These are phyloP conservation scores for Plutella xylostella DNA, from an alignment of 2,888 invertebrate species.

Conservation along the genomic window DNA sequence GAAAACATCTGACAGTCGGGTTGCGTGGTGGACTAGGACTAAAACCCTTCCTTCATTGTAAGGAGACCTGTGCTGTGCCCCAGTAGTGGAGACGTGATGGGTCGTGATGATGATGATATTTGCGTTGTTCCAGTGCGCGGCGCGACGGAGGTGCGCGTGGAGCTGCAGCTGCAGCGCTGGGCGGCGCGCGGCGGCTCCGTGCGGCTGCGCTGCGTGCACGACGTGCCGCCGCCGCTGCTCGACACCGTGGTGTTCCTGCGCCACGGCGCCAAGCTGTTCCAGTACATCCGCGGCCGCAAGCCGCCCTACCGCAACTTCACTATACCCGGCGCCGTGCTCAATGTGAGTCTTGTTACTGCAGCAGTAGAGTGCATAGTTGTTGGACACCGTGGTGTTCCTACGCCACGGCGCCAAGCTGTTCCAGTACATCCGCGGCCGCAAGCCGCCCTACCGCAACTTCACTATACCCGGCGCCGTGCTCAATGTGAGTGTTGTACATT, in stretches of 20 bases:
- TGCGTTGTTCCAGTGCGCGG: constrained; percentile 43
- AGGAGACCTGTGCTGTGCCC: too few species aligned
- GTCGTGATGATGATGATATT: too few species aligned
- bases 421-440: constrained; percentile 82
- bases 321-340: constrained; percentile 78
- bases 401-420: constrained; percentile 80
- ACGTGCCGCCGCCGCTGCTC: constrained; percentile 77
- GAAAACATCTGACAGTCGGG: too few species aligned
- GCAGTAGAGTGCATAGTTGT: too few species aligned
- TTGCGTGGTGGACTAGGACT: too few species aligned
- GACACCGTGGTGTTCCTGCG: constrained; percentile 84
- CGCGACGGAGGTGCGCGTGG: constrained; percentile 71
- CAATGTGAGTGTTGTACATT: constrained; percentile 86
- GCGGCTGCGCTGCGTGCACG: constrained; percentile 79
- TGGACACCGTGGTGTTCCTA: constrained; percentile 84
- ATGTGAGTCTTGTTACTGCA: too few species aligned
- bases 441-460: constrained; percentile 78
- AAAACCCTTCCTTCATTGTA: too few species aligned
- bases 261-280: constrained; percentile 80
- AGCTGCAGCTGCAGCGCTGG: constrained; percentile 77
- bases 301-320: constrained; percentile 79
- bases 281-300: constrained; percentile 81
- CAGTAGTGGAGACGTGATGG: too few species aligned
- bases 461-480: constrained; percentile 78
- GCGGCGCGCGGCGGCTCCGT: constrained; percentile 79